Base-by-base conservation (phyloP, 2,113 vertebrate genomes). In the Pterocles gutturalis region DNA sequence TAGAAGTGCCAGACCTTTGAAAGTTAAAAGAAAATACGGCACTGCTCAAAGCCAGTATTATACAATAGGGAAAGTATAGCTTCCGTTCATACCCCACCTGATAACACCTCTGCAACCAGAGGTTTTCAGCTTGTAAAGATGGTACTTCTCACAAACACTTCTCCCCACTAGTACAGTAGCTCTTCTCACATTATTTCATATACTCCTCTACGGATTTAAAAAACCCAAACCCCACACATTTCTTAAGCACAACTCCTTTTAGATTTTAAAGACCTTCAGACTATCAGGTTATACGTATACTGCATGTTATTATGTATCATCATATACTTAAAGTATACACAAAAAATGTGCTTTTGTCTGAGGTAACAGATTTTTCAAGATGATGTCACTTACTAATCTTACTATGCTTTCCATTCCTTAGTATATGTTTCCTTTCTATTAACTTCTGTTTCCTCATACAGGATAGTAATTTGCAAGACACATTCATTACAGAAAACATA, bases 161-260 rank as follows among this genome's bases (percentile, higher is more conserved):
- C 29, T 64, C 41, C 22, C 54, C 16, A n/a, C 5, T 17, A 57
- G 11, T 57, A 80, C 9, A 73, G 15, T 11, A 89, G 29, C 36
- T 45, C 38, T 64, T 67, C 73, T 69, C 20, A 34, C 45, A 46
- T 51, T 41, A 69, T 34, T 60, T 71, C 48, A 61, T 16, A 13
- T 24, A 54, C 20, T 51, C 5, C 57, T 88, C 7, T 17, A 51
- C 19, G 9, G 29, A 33, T 72, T 12, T 62, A 83, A 81, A 64
- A 49, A 72, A 20, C 0, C 1, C 1, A 34, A 48, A 43, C 2
- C 8, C 7, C 34, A 72, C 5, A 55, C 2, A 26, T 58, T 86
- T 71, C 18, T 62, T 80, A 75, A 71, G 33, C 33, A 6, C 22
- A 51, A 64, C 8, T 79, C 22, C 13, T 78, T 67, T 71, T 45